A percentile compares a stretch with the other conserved stretches of the same genome.
phyloP scores from a whole-genome alignment of 2,113 vertebrate genomes.

The Sialia sialis region DNA sequence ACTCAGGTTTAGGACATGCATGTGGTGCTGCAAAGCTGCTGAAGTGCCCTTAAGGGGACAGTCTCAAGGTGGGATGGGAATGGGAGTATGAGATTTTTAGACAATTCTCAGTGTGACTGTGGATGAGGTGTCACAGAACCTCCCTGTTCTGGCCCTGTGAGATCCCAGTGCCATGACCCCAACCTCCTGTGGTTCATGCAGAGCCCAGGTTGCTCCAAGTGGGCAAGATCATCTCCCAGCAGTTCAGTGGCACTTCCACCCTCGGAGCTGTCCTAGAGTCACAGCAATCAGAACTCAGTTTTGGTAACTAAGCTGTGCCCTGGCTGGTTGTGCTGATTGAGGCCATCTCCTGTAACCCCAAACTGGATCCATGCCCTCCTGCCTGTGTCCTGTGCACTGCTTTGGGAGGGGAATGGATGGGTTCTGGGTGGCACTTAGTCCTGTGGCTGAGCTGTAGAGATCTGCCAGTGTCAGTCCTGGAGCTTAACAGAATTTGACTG shows the following conservation, averaged over 20 bases:
- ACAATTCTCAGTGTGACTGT: neutral
- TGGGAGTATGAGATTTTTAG: neutral
- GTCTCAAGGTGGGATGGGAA: too few species aligned
- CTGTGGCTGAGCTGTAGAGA: neutral
- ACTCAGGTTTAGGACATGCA: neutral
- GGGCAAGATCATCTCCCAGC: neutral
- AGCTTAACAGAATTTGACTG: neutral
- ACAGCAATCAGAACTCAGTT: neutral
- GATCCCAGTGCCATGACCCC: neutral
- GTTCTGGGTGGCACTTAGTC: neutral
- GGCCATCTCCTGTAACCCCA: neutral
- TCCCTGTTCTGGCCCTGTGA: neutral
- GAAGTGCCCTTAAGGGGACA: neutral
- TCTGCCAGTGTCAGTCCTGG: neutral
- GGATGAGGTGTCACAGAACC: too few species aligned
- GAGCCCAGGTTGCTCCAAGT: neutral
- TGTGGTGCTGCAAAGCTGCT: neutral
- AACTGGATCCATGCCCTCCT: neutral
- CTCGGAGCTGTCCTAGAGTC: neutral
- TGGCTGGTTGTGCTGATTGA: neutral
- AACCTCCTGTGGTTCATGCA: neutral
- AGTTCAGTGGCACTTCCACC: rapidly evolving
- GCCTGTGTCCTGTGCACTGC: rapidly evolving
- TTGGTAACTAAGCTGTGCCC: neutral
- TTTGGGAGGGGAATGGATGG: too few species aligned